These are phyloP conservation scores for Indicator indicator DNA, from an alignment of 2,113 vertebrate species.

Conservation along the genomic window DNA sequence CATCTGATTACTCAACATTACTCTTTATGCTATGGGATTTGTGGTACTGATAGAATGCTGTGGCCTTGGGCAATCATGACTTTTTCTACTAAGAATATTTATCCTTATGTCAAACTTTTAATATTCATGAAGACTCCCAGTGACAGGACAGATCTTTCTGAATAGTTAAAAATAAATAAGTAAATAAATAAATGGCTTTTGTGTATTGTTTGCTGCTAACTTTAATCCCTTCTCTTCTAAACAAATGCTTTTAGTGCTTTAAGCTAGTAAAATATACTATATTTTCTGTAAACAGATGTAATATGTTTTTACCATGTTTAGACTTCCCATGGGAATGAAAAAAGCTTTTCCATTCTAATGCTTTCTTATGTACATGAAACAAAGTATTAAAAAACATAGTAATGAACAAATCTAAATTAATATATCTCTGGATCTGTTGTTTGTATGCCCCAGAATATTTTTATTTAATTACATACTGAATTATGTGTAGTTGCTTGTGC, in stretches of 20 bases:
- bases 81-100: conserved; percentile 27
- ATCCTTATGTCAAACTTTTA: conserved; percentile 19
- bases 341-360: not conserved
- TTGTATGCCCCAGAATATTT: not conserved
- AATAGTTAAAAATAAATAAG: conserved; percentile 46
- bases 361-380: not conserved
- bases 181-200: conserved; percentile 27
- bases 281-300: not conserved
- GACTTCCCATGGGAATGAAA: not conserved
- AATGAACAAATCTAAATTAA: not conserved
- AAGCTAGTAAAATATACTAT: not conserved
- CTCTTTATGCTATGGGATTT: not conserved
- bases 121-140: not conserved
- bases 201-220: not conserved
- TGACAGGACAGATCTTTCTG: not conserved
- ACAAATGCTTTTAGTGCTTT: not conserved
- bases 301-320: not conserved
- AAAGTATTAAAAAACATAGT: not conserved
- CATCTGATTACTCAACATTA: not conserved
- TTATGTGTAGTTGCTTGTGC: not conserved
- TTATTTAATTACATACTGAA: not conserved
- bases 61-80: conserved; percentile 1
- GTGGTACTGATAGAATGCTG: not conserved
- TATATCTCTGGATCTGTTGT: not conserved
- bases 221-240: not conserved